phyloP scores from a whole-genome alignment of 2,888 invertebrate species.

The Dasysyrphus tricinctus region DNA sequence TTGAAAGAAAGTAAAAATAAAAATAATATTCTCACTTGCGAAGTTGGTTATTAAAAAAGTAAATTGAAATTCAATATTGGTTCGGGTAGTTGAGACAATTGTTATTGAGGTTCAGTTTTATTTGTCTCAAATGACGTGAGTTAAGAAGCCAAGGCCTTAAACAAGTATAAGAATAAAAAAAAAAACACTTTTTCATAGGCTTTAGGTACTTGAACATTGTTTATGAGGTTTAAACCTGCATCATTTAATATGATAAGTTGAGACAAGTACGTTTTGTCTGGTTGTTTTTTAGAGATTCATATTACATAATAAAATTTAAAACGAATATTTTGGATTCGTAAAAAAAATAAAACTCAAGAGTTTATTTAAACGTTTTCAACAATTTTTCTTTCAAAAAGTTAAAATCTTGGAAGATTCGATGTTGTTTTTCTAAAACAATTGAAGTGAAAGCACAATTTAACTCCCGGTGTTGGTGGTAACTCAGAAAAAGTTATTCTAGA shows the following conservation, averaged over 20 bases:
- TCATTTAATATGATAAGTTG: background rate
- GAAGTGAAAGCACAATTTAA: no score
- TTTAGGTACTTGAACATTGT: background rate
- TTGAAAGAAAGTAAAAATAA: constrained; percentile 12
- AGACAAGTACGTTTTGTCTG: background rate
- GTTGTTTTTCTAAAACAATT: no score
- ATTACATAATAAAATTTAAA: no score
- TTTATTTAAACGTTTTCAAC: no score
- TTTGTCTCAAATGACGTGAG: constrained; percentile 5
- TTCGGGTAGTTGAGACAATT: constrained; percentile 15
- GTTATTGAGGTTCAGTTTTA: constrained; percentile 7
- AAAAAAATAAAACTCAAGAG: no score
- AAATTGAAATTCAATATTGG: constrained; percentile 37
- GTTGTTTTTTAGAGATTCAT: background rate
- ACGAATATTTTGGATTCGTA: no score
- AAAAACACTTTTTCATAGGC: background rate
- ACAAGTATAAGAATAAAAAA: background rate
- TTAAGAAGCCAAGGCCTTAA: background rate
- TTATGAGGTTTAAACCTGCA: background rate
- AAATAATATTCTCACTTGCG: constrained; percentile 1
- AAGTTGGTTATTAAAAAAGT: constrained; percentile 13
- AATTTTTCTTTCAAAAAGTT: no score
- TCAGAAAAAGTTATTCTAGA: no score
- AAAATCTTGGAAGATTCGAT: no score
- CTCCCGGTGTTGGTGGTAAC: no score